A percentile compares a stretch with the other conserved stretches of the same genome.
Conservation (phyloP, 2,888 invertebrate genomes). For the Aphodius granarius region DNA sequence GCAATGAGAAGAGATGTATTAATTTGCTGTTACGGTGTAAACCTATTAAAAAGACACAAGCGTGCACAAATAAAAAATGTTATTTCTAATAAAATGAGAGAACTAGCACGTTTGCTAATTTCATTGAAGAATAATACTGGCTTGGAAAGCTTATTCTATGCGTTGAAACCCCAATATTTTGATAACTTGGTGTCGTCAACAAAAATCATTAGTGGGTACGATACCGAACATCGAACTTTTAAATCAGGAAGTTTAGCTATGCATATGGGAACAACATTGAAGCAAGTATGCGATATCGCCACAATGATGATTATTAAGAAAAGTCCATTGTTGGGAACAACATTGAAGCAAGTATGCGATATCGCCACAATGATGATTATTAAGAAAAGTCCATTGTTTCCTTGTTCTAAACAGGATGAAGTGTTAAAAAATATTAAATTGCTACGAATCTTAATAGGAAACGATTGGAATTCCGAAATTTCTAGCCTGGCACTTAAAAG, state of each 20-base stretch:
- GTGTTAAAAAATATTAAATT: slow-evolving; percentile 26
- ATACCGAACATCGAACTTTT: slow-evolving; percentile 26
- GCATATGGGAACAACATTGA: slow-evolving; percentile 33
- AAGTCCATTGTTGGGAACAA: slow-evolving; percentile 21
- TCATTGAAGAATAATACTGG: slow-evolving; percentile 22
- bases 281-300: slow-evolving; percentile 32
- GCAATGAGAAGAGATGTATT: slow-evolving; percentile 25
- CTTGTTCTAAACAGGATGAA: slow-evolving; percentile 14
- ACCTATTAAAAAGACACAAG: slow-evolving; percentile 27
- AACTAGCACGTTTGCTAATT: slow-evolving; percentile 28
- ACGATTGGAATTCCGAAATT: slow-evolving; percentile 26
- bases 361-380: slow-evolving; percentile 28
- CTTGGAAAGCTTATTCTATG: slow-evolving; percentile 15
- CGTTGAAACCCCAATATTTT: slow-evolving; percentile 25
- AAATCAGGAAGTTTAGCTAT: slow-evolving; percentile 31
- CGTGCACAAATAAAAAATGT: slow-evolving; percentile 28
- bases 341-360: slow-evolving; percentile 29
- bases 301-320: slow-evolving; percentile 30
- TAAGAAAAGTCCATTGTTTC: slow-evolving; percentile 26
- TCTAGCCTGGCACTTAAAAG: slow-evolving; percentile 25
- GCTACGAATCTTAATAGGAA: slow-evolving; percentile 15
- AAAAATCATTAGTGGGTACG: slow-evolving; percentile 29
- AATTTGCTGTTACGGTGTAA: slow-evolving; percentile 26
- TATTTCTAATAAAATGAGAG: slow-evolving; percentile 35
- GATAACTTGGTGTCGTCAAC: slow-evolving; percentile 27